Base-by-base conservation (phyloP, 1,140 invertebrate species). In the Brachionus koreanus region DNA sequence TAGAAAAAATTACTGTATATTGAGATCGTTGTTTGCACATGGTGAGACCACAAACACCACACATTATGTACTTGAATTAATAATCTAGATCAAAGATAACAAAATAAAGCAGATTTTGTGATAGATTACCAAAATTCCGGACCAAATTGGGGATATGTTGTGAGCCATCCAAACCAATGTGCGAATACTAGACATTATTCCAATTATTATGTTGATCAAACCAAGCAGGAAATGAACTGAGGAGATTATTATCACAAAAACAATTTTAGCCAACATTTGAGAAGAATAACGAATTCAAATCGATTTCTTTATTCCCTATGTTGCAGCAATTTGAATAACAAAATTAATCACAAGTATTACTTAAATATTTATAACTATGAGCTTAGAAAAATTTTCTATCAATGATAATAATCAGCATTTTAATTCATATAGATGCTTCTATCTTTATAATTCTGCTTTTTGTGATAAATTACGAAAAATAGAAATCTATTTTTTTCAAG, bases 71-170 rank as follows among this genome's bases (percentile, higher is more conserved):
- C 88, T 88, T 85, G 69, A 86, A 86, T 52, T 6, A 83, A 52
- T 43, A 83, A 76, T 42, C 9, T 77, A 67, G 3, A 29, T 29
- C 25, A 65, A 75, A 83, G 9, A 33, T 35, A 19, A 13, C 9
- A n/a, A n/a, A n/a, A n/a, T n/a, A n/a, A n/a, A n/a, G n/a, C n/a
- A 49, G 63, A 29, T 79, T 52, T 65, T 65, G 57, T 43, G 52
- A 52, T 81, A 12, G 52, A n/a, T 88, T 85, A 89, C 88, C 84
- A 89, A 88, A 69, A 85, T 87, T 0, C 88, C 88, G 76, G 87
- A 88, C 88, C 88, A 89, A 76, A 89, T 89, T 3, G 88, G 88
- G 0, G 88, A 89, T 0, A 89, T 88, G 42, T 85, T 87, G 84
- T 89, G 88, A 0, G 88, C 88, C 25, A 89, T 83, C 88, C 88